phyloP scores from a whole-genome alignment of 1,140 invertebrate species.

The Apolygus lucorum region DNA sequence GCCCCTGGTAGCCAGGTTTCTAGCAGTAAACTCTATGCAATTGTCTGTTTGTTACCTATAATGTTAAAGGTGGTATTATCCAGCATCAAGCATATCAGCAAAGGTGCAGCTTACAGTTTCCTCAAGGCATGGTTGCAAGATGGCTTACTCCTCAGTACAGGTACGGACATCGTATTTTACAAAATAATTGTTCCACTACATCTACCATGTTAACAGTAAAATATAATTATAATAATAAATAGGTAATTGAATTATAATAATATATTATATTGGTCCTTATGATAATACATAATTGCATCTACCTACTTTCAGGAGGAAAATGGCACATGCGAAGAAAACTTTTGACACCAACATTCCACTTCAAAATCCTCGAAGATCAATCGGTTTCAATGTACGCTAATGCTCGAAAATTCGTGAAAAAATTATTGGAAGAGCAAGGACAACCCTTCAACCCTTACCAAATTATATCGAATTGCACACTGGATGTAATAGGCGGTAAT shows the following conservation, averaged over 20 bases:
- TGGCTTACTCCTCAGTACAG: not conserved
- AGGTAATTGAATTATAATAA: no score
- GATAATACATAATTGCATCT: no score
- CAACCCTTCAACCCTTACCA: not conserved
- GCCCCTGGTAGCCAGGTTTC: no score
- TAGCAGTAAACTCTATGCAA: no score
- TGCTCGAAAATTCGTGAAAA: constrained; percentile 7
- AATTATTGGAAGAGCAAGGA: constrained; percentile 7
- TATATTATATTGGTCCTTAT: no score
- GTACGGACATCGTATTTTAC: no score
- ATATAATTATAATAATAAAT: no score
- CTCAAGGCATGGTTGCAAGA: not conserved
- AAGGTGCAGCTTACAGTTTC: not conserved
- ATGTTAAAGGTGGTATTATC: not conserved
- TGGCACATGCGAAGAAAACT: constrained; percentile 32
- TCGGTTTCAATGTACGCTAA: constrained; percentile 3
- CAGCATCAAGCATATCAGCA: not conserved
- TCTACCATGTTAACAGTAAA: no score
- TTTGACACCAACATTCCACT: constrained; percentile 77
- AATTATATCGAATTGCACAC: constrained; percentile 33
- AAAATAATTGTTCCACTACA: no score
- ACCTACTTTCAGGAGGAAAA: constrained; percentile 33
- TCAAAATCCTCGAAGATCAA: constrained; percentile 57
- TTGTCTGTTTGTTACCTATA: not conserved
- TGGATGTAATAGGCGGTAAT: constrained; percentile 50